phyloP scores from a whole-genome alignment of 1,140 invertebrate species.

The Lordiphosa mommai region DNA sequence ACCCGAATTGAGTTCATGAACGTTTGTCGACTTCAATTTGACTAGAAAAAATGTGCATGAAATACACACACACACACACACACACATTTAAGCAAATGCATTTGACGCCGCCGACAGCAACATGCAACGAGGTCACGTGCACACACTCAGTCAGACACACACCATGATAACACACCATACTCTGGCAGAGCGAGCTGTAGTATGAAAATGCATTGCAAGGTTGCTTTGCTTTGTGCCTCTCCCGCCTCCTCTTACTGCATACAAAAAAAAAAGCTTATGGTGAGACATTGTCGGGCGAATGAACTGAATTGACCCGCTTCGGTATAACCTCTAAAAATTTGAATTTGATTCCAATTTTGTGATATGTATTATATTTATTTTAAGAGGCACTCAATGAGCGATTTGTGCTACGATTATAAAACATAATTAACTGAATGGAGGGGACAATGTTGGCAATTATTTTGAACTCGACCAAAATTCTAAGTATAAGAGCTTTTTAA shows the following conservation, averaged over 20 bases:
- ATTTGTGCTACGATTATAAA: background rate
- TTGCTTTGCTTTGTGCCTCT: conserved; percentile 15
- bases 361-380: background rate
- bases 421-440: background rate
- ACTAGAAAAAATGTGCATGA: conserved; percentile 57
- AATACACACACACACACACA: conserved; percentile 25
- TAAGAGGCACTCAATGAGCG: background rate
- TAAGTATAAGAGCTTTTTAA: no score
- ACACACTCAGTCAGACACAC: conserved; percentile 42
- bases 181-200: conserved; percentile 20
- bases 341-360: no score
- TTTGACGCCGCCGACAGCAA: conserved; percentile 38
- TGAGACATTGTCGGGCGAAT: conserved; percentile 61
- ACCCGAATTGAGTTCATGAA: conserved; percentile 76
- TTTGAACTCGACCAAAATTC: no score
- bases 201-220: conserved; percentile 53
- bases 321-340: conserved; percentile 68
- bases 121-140: conserved; percentile 74
- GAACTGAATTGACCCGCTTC: conserved; percentile 78
- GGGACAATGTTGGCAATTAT: background rate
- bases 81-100: conserved; percentile 32
- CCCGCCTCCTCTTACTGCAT: background rate
- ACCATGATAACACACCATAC: conserved; percentile 18
- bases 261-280: conserved; percentile 5
- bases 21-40: conserved; percentile 78